Evolutionary conservation across 2,888 invertebrate species (phyloP).

Genomic region (Drosophila emarginata): DNA sequence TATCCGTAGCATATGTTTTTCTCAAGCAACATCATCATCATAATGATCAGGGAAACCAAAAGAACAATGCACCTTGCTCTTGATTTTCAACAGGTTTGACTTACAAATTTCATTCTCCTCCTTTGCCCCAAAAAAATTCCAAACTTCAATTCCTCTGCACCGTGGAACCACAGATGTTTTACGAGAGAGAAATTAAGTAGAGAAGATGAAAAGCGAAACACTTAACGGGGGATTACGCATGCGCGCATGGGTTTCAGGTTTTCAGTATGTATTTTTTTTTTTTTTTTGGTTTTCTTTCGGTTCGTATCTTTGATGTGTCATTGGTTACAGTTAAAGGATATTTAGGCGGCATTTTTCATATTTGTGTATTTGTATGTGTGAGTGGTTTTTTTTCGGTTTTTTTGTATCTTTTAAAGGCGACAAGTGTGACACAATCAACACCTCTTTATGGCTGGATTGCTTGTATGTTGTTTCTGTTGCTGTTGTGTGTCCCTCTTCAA

Average conservation of each 20-base stretch:
- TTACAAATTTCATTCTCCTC: neutral
- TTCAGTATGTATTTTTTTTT: constrained; percentile 6
- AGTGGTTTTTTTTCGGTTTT: constrained; percentile 26
- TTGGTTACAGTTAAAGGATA: constrained; percentile 80
- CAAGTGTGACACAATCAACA: constrained; percentile 79
- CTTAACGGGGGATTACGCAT: constrained; percentile 67
- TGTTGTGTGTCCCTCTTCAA: constrained; percentile 62
- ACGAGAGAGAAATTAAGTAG: constrained; percentile 28
- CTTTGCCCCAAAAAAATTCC: neutral
- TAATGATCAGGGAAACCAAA: neutral
- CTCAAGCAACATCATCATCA: constrained; percentile 63
- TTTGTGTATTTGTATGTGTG: neutral
- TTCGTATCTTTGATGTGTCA: constrained; percentile 75
- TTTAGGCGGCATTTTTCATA: constrained; percentile 62
- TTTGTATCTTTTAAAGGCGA: constrained; percentile 48
- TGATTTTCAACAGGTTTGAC: constrained; percentile 60
- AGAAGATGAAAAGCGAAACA: constrained; percentile 44
- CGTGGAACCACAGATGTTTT: constrained; percentile 38
- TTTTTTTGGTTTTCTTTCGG: constrained; percentile 18
- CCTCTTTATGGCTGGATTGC: constrained; percentile 57
- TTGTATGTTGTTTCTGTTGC: neutral
- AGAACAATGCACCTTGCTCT: constrained; percentile 45
- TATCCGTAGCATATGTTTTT: constrained; percentile 63
- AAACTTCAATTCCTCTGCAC: neutral
- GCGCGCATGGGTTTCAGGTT: constrained; percentile 32